Evolutionary conservation across 1,140 invertebrate species (phyloP).

Genomic region (Xylocopa sonorina): DNA sequence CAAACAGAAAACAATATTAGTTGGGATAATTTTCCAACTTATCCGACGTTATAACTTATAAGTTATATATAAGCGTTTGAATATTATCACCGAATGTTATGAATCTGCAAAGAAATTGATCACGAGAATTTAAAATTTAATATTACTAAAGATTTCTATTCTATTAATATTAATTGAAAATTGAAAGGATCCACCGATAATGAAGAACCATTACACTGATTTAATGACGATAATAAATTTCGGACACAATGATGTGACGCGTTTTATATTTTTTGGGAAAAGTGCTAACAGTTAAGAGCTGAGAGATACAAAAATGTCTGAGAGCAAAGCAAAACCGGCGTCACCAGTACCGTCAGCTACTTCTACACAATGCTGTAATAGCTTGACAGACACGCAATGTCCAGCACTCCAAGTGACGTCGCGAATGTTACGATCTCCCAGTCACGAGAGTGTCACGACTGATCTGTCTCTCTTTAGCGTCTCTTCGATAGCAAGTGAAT

Average conservation of each 20-base stretch:
- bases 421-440: slow-evolving; percentile 89
- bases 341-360: slow-evolving; percentile 58
- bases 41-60: background rate
- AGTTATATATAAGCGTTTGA: no score
- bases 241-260: background rate
- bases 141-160: background rate
- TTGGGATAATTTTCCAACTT: background rate
- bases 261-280: background rate
- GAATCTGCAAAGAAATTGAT: background rate
- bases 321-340: slow-evolving; percentile 69
- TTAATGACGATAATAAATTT: background rate
- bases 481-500: slow-evolving; percentile 87
- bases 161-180: background rate
- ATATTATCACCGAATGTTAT: background rate
- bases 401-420: slow-evolving; percentile 82
- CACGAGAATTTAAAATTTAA: background rate
- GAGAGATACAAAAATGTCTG: slow-evolving; percentile 65
- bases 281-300: slow-evolving; percentile 4
- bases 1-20: background rate
- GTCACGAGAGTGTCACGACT: slow-evolving; percentile 91
- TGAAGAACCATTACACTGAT: background rate
- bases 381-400: slow-evolving; percentile 71
- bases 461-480: slow-evolving; percentile 91
- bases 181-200: background rate
- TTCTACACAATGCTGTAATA: slow-evolving; percentile 48